Conservation (phyloP, 2,113 vertebrate genomes). For the Mesocricetus auratus region DNA sequence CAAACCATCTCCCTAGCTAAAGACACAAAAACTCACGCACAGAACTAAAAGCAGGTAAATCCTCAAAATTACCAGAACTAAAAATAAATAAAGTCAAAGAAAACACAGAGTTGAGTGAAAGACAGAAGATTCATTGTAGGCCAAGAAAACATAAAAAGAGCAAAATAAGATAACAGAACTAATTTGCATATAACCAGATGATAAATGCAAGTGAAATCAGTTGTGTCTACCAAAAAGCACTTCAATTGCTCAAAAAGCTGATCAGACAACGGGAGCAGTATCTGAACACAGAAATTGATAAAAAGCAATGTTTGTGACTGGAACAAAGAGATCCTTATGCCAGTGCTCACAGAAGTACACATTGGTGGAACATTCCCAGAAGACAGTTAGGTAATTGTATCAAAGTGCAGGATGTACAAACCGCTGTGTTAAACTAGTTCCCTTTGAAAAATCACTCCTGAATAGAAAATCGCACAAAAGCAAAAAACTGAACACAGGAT, state of each 20-base stretch:
- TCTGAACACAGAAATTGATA: neutral
- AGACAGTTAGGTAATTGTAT: constrained; percentile 2
- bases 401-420: neutral
- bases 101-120: constrained; percentile 22
- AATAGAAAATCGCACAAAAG: neutral
- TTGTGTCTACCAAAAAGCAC: neutral
- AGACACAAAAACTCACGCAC: neutral
- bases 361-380: neutral
- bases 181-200: neutral
- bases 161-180: constrained; percentile 1
- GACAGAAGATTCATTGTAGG: neutral
- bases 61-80: constrained; percentile 34
- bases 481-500: neutral
- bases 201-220: neutral
- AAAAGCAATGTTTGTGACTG: neutral
- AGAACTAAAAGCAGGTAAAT: constrained; percentile 16
- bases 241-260: neutral
- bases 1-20: neutral
- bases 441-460: neutral
- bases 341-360: neutral
- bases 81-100: constrained; percentile 12
- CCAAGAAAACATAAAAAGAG: constrained; percentile 34
- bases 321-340: neutral
- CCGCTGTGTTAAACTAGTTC: neutral
- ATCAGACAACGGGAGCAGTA: neutral